Evolutionary conservation across 2,888 invertebrate species (phyloP), one percentile per base, ranked within the genome.

Genomic region (Synergus laeviventris): DNA sequence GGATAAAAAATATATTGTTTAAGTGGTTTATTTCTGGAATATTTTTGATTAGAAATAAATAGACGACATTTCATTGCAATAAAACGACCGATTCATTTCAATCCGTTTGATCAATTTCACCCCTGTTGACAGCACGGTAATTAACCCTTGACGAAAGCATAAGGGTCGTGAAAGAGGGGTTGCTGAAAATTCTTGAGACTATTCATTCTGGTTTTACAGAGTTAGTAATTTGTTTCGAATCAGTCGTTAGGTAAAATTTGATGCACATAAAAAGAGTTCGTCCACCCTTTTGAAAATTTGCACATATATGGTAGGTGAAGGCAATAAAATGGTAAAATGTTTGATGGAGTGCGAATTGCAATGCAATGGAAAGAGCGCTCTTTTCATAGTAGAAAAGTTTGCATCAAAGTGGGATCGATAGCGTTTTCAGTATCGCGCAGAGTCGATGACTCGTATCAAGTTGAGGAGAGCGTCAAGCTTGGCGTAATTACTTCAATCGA

Each of bases 361-460:
- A 18, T 21, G 14, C 0, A 56, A 12, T 56, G 18, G 5, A 56
- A 24, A 59, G 18, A 59, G 12, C 12, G 4, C 3, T 54, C 31
- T 70, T 49, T 54, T 70, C 9, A 18, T 42, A 21, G 49, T 49
- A 9, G n/a, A 70, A 54, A 70, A 54, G 70, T 70, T 66, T 66
- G 36, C 16, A 49, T 24, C 16, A 54, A 9, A 24, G 31, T 31
- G 70, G 70, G 70, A 70, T 70, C 70, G 49, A 70, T 70, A 49
- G 18, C 70, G 62, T 62, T 62, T 62, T 62, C 62, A 49, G 70
- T 70, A 70, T 70, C 70, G 70, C 70, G 49, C 70, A 70, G 70
- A 70, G 45, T 70, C 70, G 70, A 70, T 70, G 70, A 49, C 70
- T 70, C 49, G 70, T 49, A 70, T 70, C 70, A 70, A 70, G 31